These are phyloP conservation scores for Pomacea canaliculata DNA, from an alignment of 2,888 invertebrate genomes.

Conservation along the genomic window DNA sequence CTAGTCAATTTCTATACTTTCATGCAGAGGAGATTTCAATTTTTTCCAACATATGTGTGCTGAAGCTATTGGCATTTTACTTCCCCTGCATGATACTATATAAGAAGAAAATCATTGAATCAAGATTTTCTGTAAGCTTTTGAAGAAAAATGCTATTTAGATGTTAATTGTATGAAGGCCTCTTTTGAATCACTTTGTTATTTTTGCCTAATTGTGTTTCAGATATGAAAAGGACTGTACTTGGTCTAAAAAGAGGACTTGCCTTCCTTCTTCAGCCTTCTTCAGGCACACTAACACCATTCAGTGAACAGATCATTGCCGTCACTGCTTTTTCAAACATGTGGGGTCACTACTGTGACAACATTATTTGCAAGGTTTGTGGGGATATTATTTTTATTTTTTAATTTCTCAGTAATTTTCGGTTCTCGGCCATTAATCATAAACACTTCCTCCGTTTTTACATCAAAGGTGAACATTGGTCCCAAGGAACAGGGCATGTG, in stretches of 20 bases:
- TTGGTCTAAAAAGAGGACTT: conserved; percentile 58
- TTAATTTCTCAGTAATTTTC: neutral
- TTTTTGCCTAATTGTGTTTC: conserved; percentile 8
- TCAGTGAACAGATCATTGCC: conserved; percentile 56
- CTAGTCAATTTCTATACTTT: too few relatives aligned
- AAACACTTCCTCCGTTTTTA: neutral
- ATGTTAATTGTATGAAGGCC: too few relatives aligned
- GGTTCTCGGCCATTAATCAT: neutral
- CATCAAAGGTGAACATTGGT: neutral
- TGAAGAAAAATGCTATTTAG: too few relatives aligned
- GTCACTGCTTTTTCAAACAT: conserved; percentile 62
- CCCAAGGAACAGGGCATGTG: too few relatives aligned
- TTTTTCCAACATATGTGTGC: too few relatives aligned
- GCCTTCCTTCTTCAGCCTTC: conserved; percentile 58
- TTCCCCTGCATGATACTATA: too few relatives aligned
- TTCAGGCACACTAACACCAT: conserved; percentile 56
- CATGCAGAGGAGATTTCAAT: too few relatives aligned
- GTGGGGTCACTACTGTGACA: conserved; percentile 67
- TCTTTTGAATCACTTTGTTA: too few relatives aligned
- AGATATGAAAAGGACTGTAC: conserved; percentile 57
- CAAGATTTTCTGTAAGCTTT: too few relatives aligned
- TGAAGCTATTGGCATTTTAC: too few relatives aligned
- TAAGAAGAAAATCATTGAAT: too few relatives aligned
- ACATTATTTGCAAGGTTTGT: conserved; percentile 56
- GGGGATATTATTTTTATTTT: neutral